phyloP scores from a whole-genome alignment of 2,888 invertebrate species.

The Noctua janthe region DNA sequence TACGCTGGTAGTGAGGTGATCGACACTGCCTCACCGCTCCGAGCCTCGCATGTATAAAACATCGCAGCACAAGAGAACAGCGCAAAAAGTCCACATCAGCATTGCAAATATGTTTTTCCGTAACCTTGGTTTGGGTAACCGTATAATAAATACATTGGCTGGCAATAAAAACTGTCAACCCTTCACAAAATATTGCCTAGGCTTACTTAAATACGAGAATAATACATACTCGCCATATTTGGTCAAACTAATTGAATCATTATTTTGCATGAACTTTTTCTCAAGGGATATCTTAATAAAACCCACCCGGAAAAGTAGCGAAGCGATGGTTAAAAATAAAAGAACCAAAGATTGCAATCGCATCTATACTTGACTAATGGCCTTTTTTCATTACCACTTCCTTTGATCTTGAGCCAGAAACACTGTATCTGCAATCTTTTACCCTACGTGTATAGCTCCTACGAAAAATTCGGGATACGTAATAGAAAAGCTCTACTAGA shows the following conservation, averaged over 20 bases:
- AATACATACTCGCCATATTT: neutral
- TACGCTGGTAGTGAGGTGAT: conserved; percentile 78
- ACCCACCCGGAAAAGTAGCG: neutral
- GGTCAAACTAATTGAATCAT: neutral
- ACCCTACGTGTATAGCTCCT: neutral
- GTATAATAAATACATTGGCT: conserved; percentile 73
- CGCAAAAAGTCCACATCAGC: conserved; percentile 85
- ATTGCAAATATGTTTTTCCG: conserved; percentile 83
- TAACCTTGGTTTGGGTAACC: conserved; percentile 87
- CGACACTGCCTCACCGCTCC: conserved; percentile 78
- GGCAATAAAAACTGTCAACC: conserved; percentile 62
- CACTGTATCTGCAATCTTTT: conserved; percentile 2
- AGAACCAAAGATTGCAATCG: neutral
- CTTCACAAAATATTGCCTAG: conserved; percentile 53
- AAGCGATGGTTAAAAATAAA: neutral
- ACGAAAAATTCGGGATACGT: neutral
- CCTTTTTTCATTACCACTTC: conserved; percentile 1
- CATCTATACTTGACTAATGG: neutral
- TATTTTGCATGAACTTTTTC: neutral
- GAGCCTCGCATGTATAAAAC: conserved; percentile 85
- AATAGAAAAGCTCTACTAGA: conserved; percentile 8
- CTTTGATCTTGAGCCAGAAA: conserved; percentile 20
- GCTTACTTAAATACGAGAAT: neutral
- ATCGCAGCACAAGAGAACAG: conserved; percentile 75
- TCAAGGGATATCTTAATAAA: neutral